These are phyloP conservation scores for Meda fulgida DNA, from an alignment of 2,797 vertebrate genomes.

Conservation along the genomic window DNA sequence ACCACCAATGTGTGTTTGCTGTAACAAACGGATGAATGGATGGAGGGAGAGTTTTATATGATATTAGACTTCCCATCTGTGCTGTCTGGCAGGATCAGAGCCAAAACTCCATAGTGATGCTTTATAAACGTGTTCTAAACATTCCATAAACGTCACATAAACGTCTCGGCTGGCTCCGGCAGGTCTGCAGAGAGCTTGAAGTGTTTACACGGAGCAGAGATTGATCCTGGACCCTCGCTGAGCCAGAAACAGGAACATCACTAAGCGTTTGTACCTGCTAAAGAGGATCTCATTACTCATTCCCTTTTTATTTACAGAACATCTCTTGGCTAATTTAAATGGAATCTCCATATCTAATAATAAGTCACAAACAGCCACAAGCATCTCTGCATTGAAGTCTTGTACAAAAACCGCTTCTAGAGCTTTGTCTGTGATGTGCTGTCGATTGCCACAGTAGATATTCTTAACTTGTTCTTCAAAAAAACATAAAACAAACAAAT, in stretches of 20 bases:
- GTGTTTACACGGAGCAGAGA: constrained; percentile 60
- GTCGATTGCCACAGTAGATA: background rate
- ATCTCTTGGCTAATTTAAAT: constrained; percentile 10
- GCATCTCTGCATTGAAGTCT: constrained; percentile 1
- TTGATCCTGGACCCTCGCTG: constrained; percentile 49
- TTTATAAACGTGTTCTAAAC: constrained; percentile 55
- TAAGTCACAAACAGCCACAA: background rate
- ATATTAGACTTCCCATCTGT: background rate
- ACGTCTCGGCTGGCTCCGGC: constrained; percentile 48
- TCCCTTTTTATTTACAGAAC: constrained; percentile 38
- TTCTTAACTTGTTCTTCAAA: background rate
- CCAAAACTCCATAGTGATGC: constrained; percentile 39
- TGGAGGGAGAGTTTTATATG: background rate
- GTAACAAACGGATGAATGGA: background rate
- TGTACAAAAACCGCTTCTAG: background rate
- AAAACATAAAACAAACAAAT: background rate
- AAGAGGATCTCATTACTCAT: constrained; percentile 33
- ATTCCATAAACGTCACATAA: constrained; percentile 51
- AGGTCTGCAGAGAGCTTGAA: constrained; percentile 50
- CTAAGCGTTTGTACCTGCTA: constrained; percentile 32
- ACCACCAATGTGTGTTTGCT: background rate
- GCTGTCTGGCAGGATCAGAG: constrained; percentile 31
- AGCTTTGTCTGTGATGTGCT: background rate
- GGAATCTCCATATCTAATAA: constrained; percentile 39
- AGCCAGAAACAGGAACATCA: constrained; percentile 28